These are phyloP conservation scores for Adelphocoris suturalis DNA, from an alignment of 2,888 invertebrate species.

Conservation along the genomic window DNA sequence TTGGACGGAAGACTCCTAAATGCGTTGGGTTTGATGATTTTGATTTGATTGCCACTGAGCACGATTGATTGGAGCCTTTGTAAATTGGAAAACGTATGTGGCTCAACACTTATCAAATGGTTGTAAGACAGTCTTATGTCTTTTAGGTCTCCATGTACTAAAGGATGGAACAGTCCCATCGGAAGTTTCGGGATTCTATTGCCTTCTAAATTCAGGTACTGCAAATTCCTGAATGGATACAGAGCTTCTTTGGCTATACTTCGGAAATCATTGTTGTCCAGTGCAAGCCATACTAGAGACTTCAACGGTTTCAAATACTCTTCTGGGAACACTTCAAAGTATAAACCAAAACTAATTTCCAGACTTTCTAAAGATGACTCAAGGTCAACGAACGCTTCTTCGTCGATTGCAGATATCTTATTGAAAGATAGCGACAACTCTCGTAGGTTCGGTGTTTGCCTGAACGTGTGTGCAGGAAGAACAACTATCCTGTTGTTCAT, in stretches of 20 bases:
- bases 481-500: constrained; percentile 90
- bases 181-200: constrained; percentile 88
- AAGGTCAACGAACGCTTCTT: constrained; percentile 88
- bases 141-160: constrained; percentile 85
- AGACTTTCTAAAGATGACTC: constrained; percentile 88
- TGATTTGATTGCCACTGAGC: constrained; percentile 88
- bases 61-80: constrained; percentile 88
- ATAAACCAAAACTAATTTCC: constrained; percentile 91
- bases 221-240: constrained; percentile 84
- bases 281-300: constrained; percentile 89
- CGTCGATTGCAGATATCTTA: constrained; percentile 89
- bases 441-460: constrained; percentile 86
- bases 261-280: constrained; percentile 93
- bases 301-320: constrained; percentile 87
- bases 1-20: constrained; percentile 89
- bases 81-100: constrained; percentile 86
- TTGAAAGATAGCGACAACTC: constrained; percentile 96
- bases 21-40: constrained; percentile 84
- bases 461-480: constrained; percentile 85
- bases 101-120: constrained; percentile 84
- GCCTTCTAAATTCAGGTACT: constrained; percentile 91
- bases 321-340: constrained; percentile 88
- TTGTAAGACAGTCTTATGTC: constrained; percentile 92
- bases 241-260: constrained; percentile 86
- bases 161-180: constrained; percentile 84